Evolutionary conservation across 2,113 vertebrate genomes (phyloP), one percentile per base, ranked within the genome.

Genomic region (Seriola quinqueradiata): DNA sequence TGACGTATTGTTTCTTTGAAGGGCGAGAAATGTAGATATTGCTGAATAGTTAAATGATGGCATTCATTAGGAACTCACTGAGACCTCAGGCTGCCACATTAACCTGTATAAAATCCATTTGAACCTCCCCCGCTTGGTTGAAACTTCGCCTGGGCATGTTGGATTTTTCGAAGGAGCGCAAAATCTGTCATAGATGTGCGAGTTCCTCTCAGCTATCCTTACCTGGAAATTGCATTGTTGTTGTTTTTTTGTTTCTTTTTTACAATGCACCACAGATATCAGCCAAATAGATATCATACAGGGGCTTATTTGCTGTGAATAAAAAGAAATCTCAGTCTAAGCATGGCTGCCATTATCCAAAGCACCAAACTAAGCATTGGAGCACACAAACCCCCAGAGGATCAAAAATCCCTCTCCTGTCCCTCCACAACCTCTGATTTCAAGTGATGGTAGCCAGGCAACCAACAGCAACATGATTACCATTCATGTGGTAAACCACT

Each of bases 401-500:
- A 67, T 79, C 25, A 76, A 70, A 89, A 58, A 66, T 68, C 63
- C 42, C 65, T 19, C 76, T 68, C 1, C 14, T 58, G 13, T 74
- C 69, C 54, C 25, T 70, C 13, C 44, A 61, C 23, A 66, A 23
- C 72, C 36, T 75, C 70, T 23, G 54, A 84, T 86, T 88, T 82
- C 44, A 88, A 78, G 78, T 71, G 83, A 79, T 4, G 13, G 88
- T 87, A 87, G 80, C 83, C 60, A 82, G 74, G 88, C 89, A 89
- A 91, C 85, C 54, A 4, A 61, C 13, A 3, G 21, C 70, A 71
- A 40, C 54, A 21, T 79, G 68, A 87, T 83, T 85, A 77, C 75
- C 50, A 85, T 87, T 85, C 81, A 89, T 88, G 87, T 50, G 70
- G 71, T 79, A 75, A 88, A 89, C 77, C 78, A 77, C 69, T 86